These are phyloP conservation scores for Oligia strigilis DNA, from an alignment of 2,888 invertebrate species.

Conservation along the genomic window DNA sequence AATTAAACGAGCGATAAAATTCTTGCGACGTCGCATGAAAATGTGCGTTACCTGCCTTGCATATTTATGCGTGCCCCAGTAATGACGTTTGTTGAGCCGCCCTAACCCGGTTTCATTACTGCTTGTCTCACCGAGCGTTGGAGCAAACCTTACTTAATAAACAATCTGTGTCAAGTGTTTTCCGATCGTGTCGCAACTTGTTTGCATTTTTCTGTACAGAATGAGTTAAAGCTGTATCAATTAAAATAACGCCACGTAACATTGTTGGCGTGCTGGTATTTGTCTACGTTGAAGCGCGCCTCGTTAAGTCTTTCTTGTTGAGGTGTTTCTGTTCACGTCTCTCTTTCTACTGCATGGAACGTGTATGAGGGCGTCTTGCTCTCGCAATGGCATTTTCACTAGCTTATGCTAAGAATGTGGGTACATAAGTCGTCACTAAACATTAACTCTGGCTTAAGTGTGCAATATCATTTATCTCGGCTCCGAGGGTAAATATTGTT, in stretches of 20 bases:
- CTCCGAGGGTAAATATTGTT: conserved; percentile 89
- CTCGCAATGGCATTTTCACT: conserved; percentile 72
- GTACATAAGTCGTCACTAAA: conserved; percentile 86
- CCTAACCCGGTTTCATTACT: conserved; percentile 85
- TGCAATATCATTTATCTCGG: conserved; percentile 88
- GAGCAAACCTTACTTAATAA: conserved; percentile 84
- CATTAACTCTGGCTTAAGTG: conserved; percentile 86
- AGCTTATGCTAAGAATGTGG: conserved; percentile 85
- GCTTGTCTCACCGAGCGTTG: conserved; percentile 79
- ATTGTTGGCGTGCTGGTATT: conserved; percentile 72
- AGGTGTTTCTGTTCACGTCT: conserved; percentile 67
- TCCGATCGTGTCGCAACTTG: conserved; percentile 81
- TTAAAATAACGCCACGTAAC: conserved; percentile 76
- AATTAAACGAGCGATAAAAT: conserved; percentile 91
- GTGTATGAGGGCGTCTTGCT: conserved; percentile 72
- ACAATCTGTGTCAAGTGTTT: conserved; percentile 86
- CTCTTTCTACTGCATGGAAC: conserved; percentile 71
- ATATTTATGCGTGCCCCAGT: conserved; percentile 89
- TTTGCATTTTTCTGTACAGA: conserved; percentile 81
- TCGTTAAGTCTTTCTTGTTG: conserved; percentile 75
- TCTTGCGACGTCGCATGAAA: conserved; percentile 90
- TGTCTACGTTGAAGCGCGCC: conserved; percentile 72
- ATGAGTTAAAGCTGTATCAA: conserved; percentile 79
- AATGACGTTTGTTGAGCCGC: conserved; percentile 89
- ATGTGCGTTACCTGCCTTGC: conserved; percentile 91